phyloP scores from a whole-genome alignment of 1,140 invertebrate species.

The Scaptomyza graminum region DNA sequence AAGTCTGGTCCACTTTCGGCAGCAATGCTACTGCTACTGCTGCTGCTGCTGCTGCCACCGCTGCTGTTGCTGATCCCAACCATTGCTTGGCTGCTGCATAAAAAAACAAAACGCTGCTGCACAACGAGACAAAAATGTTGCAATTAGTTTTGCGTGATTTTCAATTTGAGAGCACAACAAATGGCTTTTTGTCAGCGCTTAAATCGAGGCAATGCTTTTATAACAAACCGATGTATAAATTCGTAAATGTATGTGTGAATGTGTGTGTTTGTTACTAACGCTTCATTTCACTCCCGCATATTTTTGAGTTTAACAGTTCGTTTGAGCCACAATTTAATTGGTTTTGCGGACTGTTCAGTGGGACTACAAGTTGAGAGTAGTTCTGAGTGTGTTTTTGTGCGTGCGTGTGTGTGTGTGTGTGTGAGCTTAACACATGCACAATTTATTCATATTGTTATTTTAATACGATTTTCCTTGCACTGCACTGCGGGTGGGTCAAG shows the following conservation, averaged over 20 bases:
- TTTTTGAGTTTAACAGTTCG: slow-evolving; percentile 65
- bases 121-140: slow-evolving; percentile 42
- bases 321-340: slow-evolving; percentile 71
- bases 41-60: slow-evolving; percentile 1
- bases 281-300: slow-evolving; percentile 45
- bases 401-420: not conserved
- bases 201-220: slow-evolving; percentile 34
- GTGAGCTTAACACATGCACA: slow-evolving; percentile 18
- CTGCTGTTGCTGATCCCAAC: slow-evolving; percentile 43
- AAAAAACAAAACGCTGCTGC: slow-evolving; percentile 31
- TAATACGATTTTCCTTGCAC: slow-evolving; percentile 17
- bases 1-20: slow-evolving; percentile 65
- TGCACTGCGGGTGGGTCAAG: not conserved
- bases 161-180: slow-evolving; percentile 52
- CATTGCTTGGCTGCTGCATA: slow-evolving; percentile 43
- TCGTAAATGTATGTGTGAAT: slow-evolving; percentile 1
- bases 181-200: slow-evolving; percentile 46
- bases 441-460: slow-evolving; percentile 46
- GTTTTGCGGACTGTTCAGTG: slow-evolving; percentile 53
- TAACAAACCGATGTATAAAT: not conserved
- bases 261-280: slow-evolving; percentile 10
- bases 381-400: not conserved
- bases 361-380: not conserved
- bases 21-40: slow-evolving; percentile 15
- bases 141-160: slow-evolving; percentile 47